phyloP scores from a whole-genome alignment of 2,888 invertebrate genomes.

The Leptogaster cylindrica region DNA sequence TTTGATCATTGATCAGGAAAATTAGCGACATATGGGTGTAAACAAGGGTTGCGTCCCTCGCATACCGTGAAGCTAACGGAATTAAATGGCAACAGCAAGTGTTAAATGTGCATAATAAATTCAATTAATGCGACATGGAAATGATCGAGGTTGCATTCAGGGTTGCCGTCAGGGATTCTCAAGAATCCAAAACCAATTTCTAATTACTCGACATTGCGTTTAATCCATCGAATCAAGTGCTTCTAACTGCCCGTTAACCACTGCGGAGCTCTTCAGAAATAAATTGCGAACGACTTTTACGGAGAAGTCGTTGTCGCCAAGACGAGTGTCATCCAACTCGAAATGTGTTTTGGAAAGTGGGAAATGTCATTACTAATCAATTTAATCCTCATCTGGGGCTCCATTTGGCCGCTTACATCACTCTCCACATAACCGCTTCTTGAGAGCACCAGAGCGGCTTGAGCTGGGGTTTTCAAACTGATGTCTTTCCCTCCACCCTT shows the following conservation, averaged over 20 bases:
- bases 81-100: neutral
- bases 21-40: constrained; percentile 47
- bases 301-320: constrained; percentile 30
- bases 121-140: no score
- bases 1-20: no score
- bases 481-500: neutral
- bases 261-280: no score
- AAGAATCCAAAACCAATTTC: no score
- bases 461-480: neutral
- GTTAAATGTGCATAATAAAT: constrained; percentile 9
- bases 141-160: neutral
- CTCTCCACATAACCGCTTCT: constrained; percentile 42
- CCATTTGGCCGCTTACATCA: constrained; percentile 49
- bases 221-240: no score
- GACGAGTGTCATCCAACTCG: constrained; percentile 33
- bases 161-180: neutral
- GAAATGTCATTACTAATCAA: constrained; percentile 52
- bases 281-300: no score
- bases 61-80: neutral
- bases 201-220: no score
- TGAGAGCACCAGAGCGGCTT: constrained; percentile 4
- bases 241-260: no score
- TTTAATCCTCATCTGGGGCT: constrained; percentile 52
- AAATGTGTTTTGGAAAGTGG: constrained; percentile 45
- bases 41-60: constrained; percentile 31